Conservation (phyloP, 2,113 vertebrate species). For the Percina caprodes region DNA sequence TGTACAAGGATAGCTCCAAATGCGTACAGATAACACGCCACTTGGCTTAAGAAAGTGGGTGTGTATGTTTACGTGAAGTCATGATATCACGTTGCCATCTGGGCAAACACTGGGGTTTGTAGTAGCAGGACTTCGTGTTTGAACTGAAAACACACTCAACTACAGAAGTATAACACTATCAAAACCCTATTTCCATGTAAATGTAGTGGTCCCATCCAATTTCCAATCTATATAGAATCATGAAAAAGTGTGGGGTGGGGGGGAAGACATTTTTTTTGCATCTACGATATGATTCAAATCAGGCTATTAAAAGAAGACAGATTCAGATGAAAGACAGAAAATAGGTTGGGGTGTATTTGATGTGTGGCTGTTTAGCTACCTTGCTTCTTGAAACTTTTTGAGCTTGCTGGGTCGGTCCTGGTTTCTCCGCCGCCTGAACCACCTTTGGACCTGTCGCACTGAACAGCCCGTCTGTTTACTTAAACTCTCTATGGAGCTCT, state of each 20-base stretch:
- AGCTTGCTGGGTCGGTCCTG: conserved; percentile 92
- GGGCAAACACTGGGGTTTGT: no score
- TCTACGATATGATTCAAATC: not conserved
- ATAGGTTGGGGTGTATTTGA: not conserved
- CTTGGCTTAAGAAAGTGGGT: no score
- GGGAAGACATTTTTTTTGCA: no score
- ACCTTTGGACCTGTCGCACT: conserved; percentile 90
- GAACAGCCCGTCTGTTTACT: conserved; percentile 81
- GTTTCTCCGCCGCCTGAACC: conserved; percentile 94
- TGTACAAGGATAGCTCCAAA: no score
- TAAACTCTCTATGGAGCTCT: conserved; percentile 80
- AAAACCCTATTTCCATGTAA: not conserved
- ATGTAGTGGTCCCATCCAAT: not conserved
- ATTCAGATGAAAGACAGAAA: not conserved
- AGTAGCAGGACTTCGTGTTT: no score
- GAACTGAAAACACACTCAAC: not conserved
- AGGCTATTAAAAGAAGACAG: not conserved
- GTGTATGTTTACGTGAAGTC: no score
- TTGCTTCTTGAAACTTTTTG: conserved; percentile 94
- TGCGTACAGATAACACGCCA: no score
- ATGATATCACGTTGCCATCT: no score
- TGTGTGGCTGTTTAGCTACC: conserved; percentile 76
- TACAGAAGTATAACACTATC: not conserved
- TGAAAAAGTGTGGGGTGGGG: not conserved
- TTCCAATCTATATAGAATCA: not conserved